Evolutionary conservation across 2,888 invertebrate genomes (phyloP).

Genomic region (Listrodromus nycthemerus): DNA sequence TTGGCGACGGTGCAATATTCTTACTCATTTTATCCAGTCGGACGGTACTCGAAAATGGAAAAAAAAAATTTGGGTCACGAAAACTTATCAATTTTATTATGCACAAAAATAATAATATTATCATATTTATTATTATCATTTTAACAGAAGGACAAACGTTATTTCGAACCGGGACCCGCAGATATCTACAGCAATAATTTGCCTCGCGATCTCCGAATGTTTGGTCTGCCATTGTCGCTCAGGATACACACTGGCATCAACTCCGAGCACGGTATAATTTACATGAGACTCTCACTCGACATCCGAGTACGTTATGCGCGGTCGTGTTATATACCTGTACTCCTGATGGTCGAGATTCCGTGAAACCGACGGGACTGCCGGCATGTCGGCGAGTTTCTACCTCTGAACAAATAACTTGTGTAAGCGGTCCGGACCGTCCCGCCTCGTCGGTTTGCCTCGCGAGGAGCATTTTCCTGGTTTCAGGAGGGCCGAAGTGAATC

Average conservation of each 20-base stretch:
- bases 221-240: conserved; percentile 1
- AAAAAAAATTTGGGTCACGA: no score
- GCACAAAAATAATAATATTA: no score
- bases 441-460: conserved; percentile 28
- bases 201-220: conserved; percentile 3
- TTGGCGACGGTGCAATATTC: no score
- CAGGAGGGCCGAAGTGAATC: conserved; percentile 43
- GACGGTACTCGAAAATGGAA: no score
- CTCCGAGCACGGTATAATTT: conserved; percentile 35
- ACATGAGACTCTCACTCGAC: conserved; percentile 40
- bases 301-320: conserved; percentile 33
- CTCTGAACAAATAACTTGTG: conserved; percentile 66
- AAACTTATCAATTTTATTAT: no score
- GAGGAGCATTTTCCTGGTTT: conserved; percentile 36
- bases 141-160: no score
- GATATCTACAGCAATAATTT: not conserved
- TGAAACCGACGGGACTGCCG: conserved; percentile 53
- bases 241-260: not conserved
- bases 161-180: no score
- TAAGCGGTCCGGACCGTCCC: conserved; percentile 31
- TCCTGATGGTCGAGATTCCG: conserved; percentile 56
- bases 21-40: no score
- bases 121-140: no score
- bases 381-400: conserved; percentile 49
- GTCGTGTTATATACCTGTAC: not conserved